Evolutionary conservation across 2,113 vertebrate species (phyloP).

Genomic region (Macrotus californicus): DNA sequence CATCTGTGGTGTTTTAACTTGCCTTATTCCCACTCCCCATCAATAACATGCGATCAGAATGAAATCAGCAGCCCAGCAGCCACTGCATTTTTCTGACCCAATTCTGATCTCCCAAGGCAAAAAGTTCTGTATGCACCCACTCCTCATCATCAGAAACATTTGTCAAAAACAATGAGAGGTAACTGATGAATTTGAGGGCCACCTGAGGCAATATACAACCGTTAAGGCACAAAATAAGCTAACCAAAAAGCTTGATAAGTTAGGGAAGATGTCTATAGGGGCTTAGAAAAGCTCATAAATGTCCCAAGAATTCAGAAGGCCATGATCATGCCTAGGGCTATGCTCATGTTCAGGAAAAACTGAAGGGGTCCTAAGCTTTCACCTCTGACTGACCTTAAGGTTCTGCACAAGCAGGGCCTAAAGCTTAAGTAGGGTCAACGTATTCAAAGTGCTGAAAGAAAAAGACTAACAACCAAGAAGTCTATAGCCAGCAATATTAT

Average conservation of each 20-base stretch:
- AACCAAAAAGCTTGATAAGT: background rate
- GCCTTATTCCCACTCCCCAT: background rate
- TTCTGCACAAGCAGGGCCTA: background rate
- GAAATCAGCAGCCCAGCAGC: background rate
- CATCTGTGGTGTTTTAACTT: background rate
- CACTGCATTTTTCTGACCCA: background rate
- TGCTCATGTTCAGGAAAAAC: background rate
- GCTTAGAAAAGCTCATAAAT: background rate
- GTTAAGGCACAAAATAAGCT: background rate
- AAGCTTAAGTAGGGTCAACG: background rate
- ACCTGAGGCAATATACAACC: background rate
- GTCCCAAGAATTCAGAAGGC: background rate
- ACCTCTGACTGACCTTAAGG: background rate
- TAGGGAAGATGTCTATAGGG: background rate
- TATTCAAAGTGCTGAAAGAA: background rate
- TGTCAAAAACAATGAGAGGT: constrained; percentile 21
- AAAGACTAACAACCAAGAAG: background rate
- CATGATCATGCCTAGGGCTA: background rate
- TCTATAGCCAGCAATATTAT: background rate
- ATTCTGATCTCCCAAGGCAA: background rate
- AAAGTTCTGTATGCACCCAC: background rate
- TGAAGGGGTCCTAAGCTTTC: background rate
- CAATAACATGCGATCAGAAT: background rate
- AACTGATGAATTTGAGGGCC: background rate
- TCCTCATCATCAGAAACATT: background rate